Evolutionary conservation across 2,113 vertebrate species (phyloP), one percentile per base, ranked within the genome.

Genomic region (Cynopterus brachyotis): DNA sequence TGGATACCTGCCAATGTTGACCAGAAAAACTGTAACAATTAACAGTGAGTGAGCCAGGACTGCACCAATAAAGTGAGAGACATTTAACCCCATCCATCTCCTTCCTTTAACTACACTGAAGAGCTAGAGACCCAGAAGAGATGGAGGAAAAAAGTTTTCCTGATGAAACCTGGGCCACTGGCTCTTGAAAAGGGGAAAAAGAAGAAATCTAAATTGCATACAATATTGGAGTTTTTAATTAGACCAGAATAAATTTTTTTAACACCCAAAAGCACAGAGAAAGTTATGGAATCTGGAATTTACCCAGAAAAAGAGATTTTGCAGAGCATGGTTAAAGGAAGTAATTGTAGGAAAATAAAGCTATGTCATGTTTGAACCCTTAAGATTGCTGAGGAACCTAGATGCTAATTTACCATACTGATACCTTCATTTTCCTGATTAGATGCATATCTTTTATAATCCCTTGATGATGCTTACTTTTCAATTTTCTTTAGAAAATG

Each of bases 401-500:
- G 76, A 83, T 78, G 75, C 40, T 73, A 87, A 92, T 72, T 60
- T 60, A 81, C 40, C 22, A 40, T 20, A 62, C 35, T 22, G 24
- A 64, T 30, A 89, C 17, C 59, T 86, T 75, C 17, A 5, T 89
- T 90, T 92, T 89, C 91, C 84, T 92, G 37, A 89, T 90, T 92
- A 80, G 4, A 70, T n/a, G 12, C 13, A 9, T 90, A 62, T 80
- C 32, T 89, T 70, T 95, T 55, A 85, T 57, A 92, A 70, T 87
- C 57, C 78, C 40, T 82, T 79, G 20, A 92, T 78, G 62, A 92
- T 67, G 26, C 55, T 86, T 76, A 89, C 60, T 82, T 92, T 86
- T 67, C 62, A 67, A 57, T 95, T 97, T 94, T 92, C 75, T 96
- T 96, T 72, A 91, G 55, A 64, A 95, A 96, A 84, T 28, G 13